These are phyloP conservation scores for Phacellophora camtschatica DNA, from an alignment of 30 jellyfish, hydroid and myxozoan genomes.

Conservation along the genomic window DNA sequence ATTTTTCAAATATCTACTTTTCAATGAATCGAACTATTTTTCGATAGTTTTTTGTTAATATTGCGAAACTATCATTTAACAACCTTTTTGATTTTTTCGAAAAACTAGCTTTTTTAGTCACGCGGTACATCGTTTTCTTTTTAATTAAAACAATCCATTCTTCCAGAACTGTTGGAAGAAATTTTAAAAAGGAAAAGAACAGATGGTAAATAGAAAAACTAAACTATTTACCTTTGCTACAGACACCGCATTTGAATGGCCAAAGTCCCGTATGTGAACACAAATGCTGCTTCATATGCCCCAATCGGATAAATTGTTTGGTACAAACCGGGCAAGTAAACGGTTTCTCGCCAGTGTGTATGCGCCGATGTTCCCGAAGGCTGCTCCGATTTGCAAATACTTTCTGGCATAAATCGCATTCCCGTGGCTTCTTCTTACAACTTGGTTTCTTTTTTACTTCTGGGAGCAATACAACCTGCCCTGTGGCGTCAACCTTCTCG, in stretches of 20 bases:
- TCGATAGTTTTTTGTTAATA: too few species aligned
- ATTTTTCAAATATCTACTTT: too few species aligned
- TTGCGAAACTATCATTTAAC: too few species aligned
- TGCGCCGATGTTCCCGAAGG: conserved; percentile 47
- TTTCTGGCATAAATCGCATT: conserved; percentile 55
- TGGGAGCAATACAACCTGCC: too few species aligned
- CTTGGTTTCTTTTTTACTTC: conserved; percentile 8
- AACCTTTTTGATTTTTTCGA: too few species aligned
- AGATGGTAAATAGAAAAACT: background rate
- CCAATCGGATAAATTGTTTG: conserved; percentile 44
- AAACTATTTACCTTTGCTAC: conserved; percentile 37
- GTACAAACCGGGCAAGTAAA: conserved; percentile 45
- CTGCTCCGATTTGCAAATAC: conserved; percentile 54
- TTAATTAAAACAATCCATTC: too few species aligned
- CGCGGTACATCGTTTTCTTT: too few species aligned
- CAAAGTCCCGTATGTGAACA: conserved; percentile 56
- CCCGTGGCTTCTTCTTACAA: conserved; percentile 39
- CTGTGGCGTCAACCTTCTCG: background rate
- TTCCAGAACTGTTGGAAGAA: too few species aligned
- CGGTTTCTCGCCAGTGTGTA: conserved; percentile 70
- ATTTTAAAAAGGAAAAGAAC: background rate
- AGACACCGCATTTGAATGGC: conserved; percentile 74
- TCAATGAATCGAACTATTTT: too few species aligned
- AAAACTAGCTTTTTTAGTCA: too few species aligned
- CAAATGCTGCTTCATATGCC: conserved; percentile 59